Percentiles rank a stretch among this genome's conserved stretches.
These are phyloP conservation scores for Rhodinocichla rosea DNA, from an alignment of 2,113 vertebrate species.

Conservation along the genomic window DNA sequence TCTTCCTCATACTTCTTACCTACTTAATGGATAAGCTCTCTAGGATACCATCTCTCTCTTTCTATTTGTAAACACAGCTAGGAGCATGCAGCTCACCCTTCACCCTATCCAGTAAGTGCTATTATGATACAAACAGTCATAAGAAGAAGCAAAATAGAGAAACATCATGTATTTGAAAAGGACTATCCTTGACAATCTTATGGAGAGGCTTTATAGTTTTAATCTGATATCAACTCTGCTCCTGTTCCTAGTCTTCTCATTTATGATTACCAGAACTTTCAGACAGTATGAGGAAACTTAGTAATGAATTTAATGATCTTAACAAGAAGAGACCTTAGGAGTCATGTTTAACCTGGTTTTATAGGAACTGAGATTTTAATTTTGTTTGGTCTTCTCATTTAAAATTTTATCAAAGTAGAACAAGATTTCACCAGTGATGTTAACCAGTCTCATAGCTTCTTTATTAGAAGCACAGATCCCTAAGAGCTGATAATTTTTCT, in stretches of 20 bases:
- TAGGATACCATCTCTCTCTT: neutral
- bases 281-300: neutral
- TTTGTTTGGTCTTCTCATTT: neutral
- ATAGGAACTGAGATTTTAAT: neutral
- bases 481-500: neutral
- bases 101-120: neutral
- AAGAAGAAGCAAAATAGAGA: neutral
- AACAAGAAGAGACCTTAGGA: neutral
- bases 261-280: neutral
- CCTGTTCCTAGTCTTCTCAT: neutral
- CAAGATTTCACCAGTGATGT: neutral
- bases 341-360: neutral
- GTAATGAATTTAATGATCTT: neutral
- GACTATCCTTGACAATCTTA: neutral
- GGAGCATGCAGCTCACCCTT: neutral
- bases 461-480: neutral
- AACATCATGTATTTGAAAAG: neutral
- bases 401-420: neutral
- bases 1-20: neutral
- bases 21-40: neutral
- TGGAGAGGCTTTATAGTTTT: neutral
- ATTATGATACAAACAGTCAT: neutral
- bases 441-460: neutral
- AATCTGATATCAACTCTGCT: neutral
- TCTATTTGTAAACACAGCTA: neutral